Percentiles rank a stretch among this genome's conserved stretches.
Evolutionary conservation across 2,888 invertebrate species (phyloP).

Genomic region (Limenitis camilla): DNA sequence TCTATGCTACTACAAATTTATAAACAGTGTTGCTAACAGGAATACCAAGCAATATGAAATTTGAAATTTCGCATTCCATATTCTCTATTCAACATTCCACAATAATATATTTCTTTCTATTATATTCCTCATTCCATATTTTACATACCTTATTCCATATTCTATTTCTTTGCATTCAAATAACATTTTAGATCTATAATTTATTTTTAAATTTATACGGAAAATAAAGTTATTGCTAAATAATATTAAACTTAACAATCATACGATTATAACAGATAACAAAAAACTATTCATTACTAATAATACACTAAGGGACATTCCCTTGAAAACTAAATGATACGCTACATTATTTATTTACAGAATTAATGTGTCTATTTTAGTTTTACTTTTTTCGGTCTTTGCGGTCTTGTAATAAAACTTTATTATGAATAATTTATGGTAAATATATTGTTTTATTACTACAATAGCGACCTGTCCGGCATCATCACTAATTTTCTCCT

Average conservation of each 20-base stretch:
- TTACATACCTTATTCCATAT: no score
- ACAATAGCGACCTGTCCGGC: background rate
- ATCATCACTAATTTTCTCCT: no score
- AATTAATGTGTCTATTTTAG: constrained; percentile 22
- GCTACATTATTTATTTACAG: constrained; percentile 35
- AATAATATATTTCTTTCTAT: no score
- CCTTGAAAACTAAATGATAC: constrained; percentile 20
- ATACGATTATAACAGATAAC: constrained; percentile 1
- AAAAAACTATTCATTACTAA: constrained; percentile 6
- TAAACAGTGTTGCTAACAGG: no score
- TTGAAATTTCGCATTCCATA: no score
- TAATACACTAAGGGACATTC: constrained; percentile 2
- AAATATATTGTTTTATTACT: background rate
- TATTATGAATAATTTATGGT: background rate
- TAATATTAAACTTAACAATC: background rate
- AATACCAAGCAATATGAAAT: no score
- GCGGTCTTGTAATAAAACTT: background rate
- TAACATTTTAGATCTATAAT: no score
- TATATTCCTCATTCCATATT: no score
- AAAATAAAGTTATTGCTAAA: background rate
- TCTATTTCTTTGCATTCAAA: no score
- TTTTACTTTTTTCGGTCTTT: constrained; percentile 16
- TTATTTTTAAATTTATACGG: no score
- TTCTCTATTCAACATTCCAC: no score
- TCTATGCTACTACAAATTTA: no score